Evolutionary conservation across 2,888 invertebrate genomes (phyloP), one percentile per base, ranked within the genome.

Genomic region (Sialis lutaria): DNA sequence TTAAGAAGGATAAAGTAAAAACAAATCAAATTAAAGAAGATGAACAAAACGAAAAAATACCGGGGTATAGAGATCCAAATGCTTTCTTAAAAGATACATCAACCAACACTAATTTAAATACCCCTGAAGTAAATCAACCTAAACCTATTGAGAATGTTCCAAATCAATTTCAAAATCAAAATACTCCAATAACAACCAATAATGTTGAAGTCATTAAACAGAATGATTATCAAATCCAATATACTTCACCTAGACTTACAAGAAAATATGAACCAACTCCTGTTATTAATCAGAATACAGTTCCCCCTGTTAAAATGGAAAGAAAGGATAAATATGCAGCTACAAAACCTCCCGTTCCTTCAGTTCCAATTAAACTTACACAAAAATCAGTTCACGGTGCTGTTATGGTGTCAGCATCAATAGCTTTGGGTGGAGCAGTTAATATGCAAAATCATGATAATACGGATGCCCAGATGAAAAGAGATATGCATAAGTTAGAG

Each of bases 21-120:
- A 22, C n/a, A 13, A 42, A 42, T 8, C 32, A 40, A 8, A 40
- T 30, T 40, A 12, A 12, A 33, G 10, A 31, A 40, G 32, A 40
- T 6, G 31, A 5, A 6, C 39, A 39, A 45, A 32, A 30, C 30
- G 40, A 31, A 9, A 42, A 8, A 30, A 42, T 31, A 30, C 42
- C 42, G 6, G 31, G 10, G 7, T 31, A 31, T 31, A 7, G 42
- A 4, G 42, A 47, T 42, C 47, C 47, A 33, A 47, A 47, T 35
- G 42, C 47, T 5, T 47, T 47, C 22, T 30, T 47, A 9, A 7
- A 10, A 9, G 42, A 47, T 31, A 31, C 12, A 12, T n/a, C 39
- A 4, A 22, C 22, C 22, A 22, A 22, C 4, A 22, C 22, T 22
- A 22, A 22, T 22, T 22, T 22, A 22, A 45, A 31, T 39, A 12